Base-by-base conservation (phyloP, 2,797 vertebrate genomes). In the Gallinago stenura region DNA sequence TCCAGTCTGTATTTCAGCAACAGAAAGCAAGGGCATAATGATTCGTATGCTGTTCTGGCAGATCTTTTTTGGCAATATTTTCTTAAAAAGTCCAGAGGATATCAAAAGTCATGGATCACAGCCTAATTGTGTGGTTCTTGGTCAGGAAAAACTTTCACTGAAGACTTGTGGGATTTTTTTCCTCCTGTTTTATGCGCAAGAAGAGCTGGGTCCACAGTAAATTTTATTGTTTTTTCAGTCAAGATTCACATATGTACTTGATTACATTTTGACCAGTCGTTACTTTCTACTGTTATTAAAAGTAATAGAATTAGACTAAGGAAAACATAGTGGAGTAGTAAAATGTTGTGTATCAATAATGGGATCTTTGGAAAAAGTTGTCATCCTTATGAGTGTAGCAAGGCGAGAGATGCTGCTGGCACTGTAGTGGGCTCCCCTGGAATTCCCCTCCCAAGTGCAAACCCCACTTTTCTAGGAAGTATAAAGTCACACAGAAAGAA, bases 221-320 rank as follows among this genome's bases (percentile, higher is more conserved):
- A 73, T 92, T 89, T 78, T 82, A 54, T 71, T 85, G 53, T 6
- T 77, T 94, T 94, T 93, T 83, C 25, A 33, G 78, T 95, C 88
- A 89, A 80, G 71, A 93, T 80, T 89, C 94, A 92, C 94, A 94
- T 95, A 84, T 96, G 93, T 87, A 87, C 31, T 93, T 90, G 71
- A 96, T 95, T 97, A 93, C 15, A 64, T 87, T 95, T 96, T 93
- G 71, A 95, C 76, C 45, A 89, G 80, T 94, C 73, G 43, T 89
- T 87, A 46, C 50, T 82, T 95, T 94, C 41, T 73, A 50, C 33
- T 75, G 7, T 90, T 95, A 92, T 70, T 91, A 84, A 89, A 90
- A 84, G 30, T 95, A 93, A 90, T 70, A 84, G 73, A 90, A 95
- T 93, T 94, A 94, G 37, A 89, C 57, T 6, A 46, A 87, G 82